Evolutionary conservation across 2,113 vertebrate genomes (phyloP).

Genomic region (Oxygymnocypris stewartii): DNA sequence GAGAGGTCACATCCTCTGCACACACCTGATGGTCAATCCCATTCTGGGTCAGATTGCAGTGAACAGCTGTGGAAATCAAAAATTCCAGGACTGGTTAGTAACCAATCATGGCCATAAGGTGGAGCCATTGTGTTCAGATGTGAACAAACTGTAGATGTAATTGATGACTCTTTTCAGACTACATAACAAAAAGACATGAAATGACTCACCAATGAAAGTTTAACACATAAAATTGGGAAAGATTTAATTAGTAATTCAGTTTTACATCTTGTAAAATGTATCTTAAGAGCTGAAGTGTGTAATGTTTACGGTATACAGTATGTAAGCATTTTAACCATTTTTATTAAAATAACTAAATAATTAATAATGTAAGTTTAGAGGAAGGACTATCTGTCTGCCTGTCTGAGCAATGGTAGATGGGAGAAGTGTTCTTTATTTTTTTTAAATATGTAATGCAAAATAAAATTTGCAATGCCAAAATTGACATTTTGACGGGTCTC

Average conservation of each 20-base stretch:
- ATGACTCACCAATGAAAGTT: background rate
- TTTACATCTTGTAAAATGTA: background rate
- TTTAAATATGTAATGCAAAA: too few relatives aligned
- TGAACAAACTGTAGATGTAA: background rate
- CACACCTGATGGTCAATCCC: slow-evolving; percentile 88
- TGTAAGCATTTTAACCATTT: too few relatives aligned
- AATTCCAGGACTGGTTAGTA: background rate
- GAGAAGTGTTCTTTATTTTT: too few relatives aligned
- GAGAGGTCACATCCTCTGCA: slow-evolving; percentile 85
- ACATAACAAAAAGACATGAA: background rate
- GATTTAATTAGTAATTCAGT: background rate
- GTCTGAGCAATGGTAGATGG: too few relatives aligned
- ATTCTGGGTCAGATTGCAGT: slow-evolving; percentile 93
- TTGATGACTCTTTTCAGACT: background rate
- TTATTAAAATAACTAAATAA: too few relatives aligned
- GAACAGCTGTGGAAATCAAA: slow-evolving; percentile 81
- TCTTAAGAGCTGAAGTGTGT: too few relatives aligned
- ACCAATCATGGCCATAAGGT: background rate
- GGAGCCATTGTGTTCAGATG: slow-evolving; percentile 24
- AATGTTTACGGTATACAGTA: too few relatives aligned
- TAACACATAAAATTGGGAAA: too few relatives aligned
- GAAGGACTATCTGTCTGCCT: too few relatives aligned
- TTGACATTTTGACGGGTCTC: too few relatives aligned
- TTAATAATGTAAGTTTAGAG: too few relatives aligned
- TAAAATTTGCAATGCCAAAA: too few relatives aligned